Base-by-base conservation (phyloP, 1,140 invertebrate genomes). In the Drosophila ironensis region DNA sequence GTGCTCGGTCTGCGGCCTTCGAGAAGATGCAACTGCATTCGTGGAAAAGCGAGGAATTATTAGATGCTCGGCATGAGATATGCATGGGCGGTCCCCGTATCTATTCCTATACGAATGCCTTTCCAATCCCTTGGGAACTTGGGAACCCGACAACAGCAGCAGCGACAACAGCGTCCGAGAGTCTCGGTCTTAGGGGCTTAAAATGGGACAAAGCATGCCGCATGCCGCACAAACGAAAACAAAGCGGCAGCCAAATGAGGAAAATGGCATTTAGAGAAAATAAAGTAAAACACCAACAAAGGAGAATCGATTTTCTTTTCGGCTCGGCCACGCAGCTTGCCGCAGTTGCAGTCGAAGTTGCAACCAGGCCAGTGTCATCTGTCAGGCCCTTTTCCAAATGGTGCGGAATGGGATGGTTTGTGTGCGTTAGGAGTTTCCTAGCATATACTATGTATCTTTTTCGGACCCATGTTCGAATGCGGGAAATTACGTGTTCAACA, bases 181-280 rank as follows among this genome's bases (percentile, higher is more conserved):
- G 41, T 40, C 40, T 28, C 30, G 11, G 69, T 54, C 69, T 50
- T 52, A 74, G 74, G 73, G 74, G 72, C 74, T 84, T 74, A 61
- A 86, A 84, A 84, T 86, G 80, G 70, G 75, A 84, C 80, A 84
- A 84, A 72, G 70, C 78, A 84, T 73, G 78, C 78, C 72, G 78
- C 78, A 77, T 59, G 30, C 30, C 30, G 30, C 30, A 33, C 59
- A 71, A 71, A 82, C 47, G 60, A 82, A 82, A 76, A 82, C 77
- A 82, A 76, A 68, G 60, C 33, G 40, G 57, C 66, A 64, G 53
- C 72, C 78, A 82, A 84, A 82, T 69, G 68, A 84, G 56, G 56
- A 60, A 60, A 84, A 84, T 82, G 69, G 50, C 73, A 82, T 82
- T 86, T 78, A 68, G 33, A 74, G 59, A 72, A 86, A 59, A 44